Base-by-base conservation (phyloP, 2,888 invertebrate genomes). In the Hyposoter didymator region DNA sequence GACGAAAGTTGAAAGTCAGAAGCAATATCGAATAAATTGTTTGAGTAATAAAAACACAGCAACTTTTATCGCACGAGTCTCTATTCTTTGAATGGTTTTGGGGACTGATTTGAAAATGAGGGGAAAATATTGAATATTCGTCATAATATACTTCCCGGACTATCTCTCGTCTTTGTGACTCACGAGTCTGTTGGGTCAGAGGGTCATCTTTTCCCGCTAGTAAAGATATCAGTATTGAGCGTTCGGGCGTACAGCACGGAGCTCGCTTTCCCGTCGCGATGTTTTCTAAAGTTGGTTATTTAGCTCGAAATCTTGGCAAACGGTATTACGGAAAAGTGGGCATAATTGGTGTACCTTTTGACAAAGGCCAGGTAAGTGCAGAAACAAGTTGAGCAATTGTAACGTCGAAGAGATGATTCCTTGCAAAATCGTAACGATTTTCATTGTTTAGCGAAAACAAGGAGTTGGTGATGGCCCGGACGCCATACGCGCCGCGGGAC, bases 301-400 rank as follows among this genome's bases (percentile, higher is more conserved):
- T 88, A 5, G 32, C 89, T 52, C 69, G 39, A 22, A 89, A 86
- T 81, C 35, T 89, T 59, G 90, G 90, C 35, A 78, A 87, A 62
- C 90, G 92, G 22, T 86, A 87, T 88, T 93, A 91, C 76, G 88
- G 89, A 19, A 95, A 95, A 94, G 95, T 97, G 69, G 97, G 97
- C 59, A 95, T 97, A 89, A 94, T 97, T 79, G 97, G 97, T n/a
- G 97, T 97, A 49, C 97, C 97, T 6, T 97, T 97, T 91, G 96
- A 96, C 88, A 97, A 97, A 91, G 97, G 97, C 0, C 97, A 97
- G 93, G 94, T 94, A 91, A 89, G 87, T 87, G 47, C 35, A n/a
- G n/a, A 73, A 3, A 7, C 28, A 35, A 17, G n/a, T 45, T 73
- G 2, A 19, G 39, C 7, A 14, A 47, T 69, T 14, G 2, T 69